Percentiles rank a stretch among this genome's conserved stretches.
phyloP scores from a whole-genome alignment of 2,797 vertebrate genomes.

The Phrynocephalus guinanensis region DNA sequence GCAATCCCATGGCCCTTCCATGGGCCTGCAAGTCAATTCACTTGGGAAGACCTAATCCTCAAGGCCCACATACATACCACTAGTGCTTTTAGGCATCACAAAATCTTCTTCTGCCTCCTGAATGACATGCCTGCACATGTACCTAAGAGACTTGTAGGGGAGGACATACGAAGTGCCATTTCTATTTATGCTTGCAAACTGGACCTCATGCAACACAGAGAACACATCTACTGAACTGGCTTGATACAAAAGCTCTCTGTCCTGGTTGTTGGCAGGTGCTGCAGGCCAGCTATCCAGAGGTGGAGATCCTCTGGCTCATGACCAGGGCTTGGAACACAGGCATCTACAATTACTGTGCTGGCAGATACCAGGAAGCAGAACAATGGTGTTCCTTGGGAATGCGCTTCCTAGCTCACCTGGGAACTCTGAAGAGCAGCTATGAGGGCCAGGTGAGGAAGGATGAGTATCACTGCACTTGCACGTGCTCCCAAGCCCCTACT shows the following conservation, averaged over 20 bases:
- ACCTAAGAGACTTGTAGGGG: too few relatives aligned
- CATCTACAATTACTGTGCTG: conserved; percentile 83
- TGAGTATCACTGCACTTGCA: background rate
- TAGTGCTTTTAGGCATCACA: background rate
- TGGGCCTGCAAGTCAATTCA: background rate
- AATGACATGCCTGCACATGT: too few relatives aligned
- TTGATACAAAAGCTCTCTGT: conserved; percentile 35
- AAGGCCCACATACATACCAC: background rate
- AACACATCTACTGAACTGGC: background rate
- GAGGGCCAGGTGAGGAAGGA: conserved; percentile 83
- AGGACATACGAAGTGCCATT: background rate
- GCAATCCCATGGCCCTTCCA: background rate
- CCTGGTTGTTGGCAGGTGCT: conserved; percentile 51
- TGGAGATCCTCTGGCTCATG: conserved; percentile 91
- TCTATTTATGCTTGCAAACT: background rate
- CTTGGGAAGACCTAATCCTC: background rate
- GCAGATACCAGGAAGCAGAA: conserved; percentile 85
- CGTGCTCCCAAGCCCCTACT: too few relatives aligned
- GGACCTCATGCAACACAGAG: too few relatives aligned
- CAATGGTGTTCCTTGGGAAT: conserved; percentile 90
- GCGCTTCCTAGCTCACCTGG: conserved; percentile 85
- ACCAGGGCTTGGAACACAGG: conserved; percentile 92
- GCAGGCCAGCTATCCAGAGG: conserved; percentile 85
- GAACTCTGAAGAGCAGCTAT: conserved; percentile 88
- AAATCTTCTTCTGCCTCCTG: background rate